These are phyloP conservation scores for Anniella stebbinsi DNA, from an alignment of 2,797 vertebrate genomes.

Conservation along the genomic window DNA sequence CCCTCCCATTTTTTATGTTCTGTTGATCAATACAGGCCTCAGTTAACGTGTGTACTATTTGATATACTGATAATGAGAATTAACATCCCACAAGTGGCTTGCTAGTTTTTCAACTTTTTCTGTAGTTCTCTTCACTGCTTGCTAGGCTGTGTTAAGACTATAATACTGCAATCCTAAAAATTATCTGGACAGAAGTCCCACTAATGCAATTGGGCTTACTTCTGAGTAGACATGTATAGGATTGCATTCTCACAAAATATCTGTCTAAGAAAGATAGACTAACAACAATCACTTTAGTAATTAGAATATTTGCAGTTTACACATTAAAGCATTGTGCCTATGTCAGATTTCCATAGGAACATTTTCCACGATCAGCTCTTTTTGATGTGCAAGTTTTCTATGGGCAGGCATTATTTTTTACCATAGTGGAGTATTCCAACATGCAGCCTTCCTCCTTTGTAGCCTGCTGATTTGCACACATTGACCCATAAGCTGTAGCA, in stretches of 20 bases:
- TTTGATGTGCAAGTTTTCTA: background rate
- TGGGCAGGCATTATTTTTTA: background rate
- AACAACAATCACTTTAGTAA: background rate
- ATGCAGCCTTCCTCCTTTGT: background rate
- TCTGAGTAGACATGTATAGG: too few relatives aligned
- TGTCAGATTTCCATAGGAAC: background rate
- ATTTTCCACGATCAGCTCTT: too few relatives aligned
- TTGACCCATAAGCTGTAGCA: background rate
- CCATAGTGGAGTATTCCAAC: background rate
- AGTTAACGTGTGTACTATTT: background rate
- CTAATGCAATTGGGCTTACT: too few relatives aligned
- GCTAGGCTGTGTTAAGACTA: background rate
- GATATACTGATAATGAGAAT: background rate
- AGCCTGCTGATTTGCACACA: background rate
- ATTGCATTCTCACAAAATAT: background rate
- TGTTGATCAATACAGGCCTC: background rate
- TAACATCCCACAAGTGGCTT: background rate
- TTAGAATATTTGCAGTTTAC: background rate
- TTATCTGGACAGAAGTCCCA: too few relatives aligned
- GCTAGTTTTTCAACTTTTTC: background rate
- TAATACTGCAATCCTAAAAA: too few relatives aligned
- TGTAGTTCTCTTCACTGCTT: background rate
- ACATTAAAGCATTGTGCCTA: background rate
- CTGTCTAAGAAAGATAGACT: too few relatives aligned
- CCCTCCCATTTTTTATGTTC: background rate